Evolutionary conservation across 2,797 vertebrate species (phyloP), one percentile per base, ranked within the genome.

Genomic region (Uromys caudimaculatus): DNA sequence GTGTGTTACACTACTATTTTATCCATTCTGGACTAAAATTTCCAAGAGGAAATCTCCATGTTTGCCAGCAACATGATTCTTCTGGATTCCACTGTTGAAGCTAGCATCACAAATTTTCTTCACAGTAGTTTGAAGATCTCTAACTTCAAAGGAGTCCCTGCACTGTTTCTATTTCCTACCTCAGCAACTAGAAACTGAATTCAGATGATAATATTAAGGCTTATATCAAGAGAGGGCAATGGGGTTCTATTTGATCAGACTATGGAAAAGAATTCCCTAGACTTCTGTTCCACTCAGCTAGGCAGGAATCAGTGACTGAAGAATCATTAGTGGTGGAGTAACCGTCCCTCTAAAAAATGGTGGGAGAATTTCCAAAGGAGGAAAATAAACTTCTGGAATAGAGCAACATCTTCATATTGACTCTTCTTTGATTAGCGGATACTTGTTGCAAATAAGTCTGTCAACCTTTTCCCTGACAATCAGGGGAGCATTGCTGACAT

Each of bases 381-480:
- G 71, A 67, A 90, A 85, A 67, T 1, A 77, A 78, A 90, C 69
- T 52, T 3, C 27, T 29, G 13, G 32, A 86, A 64, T 12, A 91
- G 88, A 95, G 86, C 35, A 97, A 54, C 64, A 88, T 41, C 64
- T 95, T 93, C 78, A 82, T 91, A 94, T 96, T 87, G 97, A 96
- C 69, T 87, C 41, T 13, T 81, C 52, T 96, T 56, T 97, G 67
- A 96, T 95, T 93, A 95, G 76, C 38, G 58, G 81, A 79, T 97
- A 97, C 96, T 92, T 97, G 41, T 76, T 85, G 29, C 94, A 96
- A 90, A 96, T 89, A 90, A 97, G 78, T 85, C 84, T 91, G 71
- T 69, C 0, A 2, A 64, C 69, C 69, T 97, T 96, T 95, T 41
- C 71, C 32, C 62, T 67, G 76, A 96, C 56, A 90, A 60, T 83